Conservation (phyloP, 2,113 vertebrate genomes). For the Saguinus midas region DNA sequence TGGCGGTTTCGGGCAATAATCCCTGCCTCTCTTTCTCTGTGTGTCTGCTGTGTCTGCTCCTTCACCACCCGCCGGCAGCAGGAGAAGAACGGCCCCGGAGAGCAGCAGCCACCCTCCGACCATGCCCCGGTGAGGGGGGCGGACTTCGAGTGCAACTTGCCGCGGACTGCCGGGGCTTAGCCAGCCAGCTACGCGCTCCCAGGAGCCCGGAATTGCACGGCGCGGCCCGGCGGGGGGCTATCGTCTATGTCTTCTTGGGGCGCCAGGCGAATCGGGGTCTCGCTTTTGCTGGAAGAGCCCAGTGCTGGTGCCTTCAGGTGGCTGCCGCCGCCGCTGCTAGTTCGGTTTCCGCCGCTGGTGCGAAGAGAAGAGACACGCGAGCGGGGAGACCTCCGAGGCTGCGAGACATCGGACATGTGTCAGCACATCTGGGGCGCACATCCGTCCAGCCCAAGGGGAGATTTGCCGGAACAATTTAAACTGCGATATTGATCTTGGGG, state of each 20-base stretch:
- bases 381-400: constrained; percentile 79
- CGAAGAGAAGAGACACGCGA: constrained; percentile 66
- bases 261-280: constrained; percentile 81
- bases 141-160: constrained; percentile 80
- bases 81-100: constrained; percentile 40
- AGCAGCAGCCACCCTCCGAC: constrained; percentile 47
- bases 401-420: constrained; percentile 88
- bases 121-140: constrained; percentile 78
- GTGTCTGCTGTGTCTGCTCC: constrained; percentile 28
- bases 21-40: constrained; percentile 47
- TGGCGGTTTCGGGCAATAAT: constrained; percentile 52
- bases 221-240: constrained; percentile 74
- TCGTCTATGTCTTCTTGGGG: constrained; percentile 86
- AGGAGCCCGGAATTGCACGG: constrained; percentile 42
- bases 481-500: constrained; percentile 88
- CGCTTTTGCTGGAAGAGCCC: constrained; percentile 77
- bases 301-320: constrained; percentile 74
- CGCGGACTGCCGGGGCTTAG: constrained; percentile 71
- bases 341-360: not conserved
- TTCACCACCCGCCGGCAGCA: constrained; percentile 19
- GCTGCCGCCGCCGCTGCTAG: constrained; percentile 49
- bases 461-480: constrained; percentile 87
- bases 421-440: constrained; percentile 90
- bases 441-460: constrained; percentile 89
- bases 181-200: constrained; percentile 57